phyloP scores from a whole-genome alignment of 1,140 invertebrate genomes.

The Tetragonula clypearis region DNA sequence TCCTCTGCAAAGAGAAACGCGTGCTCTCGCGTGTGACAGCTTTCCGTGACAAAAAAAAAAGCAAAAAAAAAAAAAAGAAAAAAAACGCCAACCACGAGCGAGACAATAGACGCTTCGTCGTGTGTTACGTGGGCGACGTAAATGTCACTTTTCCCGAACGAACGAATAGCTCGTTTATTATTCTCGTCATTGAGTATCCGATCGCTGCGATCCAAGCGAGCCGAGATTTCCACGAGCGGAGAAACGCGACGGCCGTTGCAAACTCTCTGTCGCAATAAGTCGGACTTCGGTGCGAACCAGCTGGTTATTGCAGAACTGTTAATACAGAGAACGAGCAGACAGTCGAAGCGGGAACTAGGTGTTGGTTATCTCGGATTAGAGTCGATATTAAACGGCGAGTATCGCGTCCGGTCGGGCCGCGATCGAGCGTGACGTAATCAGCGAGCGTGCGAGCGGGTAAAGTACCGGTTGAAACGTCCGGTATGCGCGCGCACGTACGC shows the following conservation, averaged over 20 bases:
- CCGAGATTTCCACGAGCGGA: not conserved
- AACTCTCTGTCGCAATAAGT: not conserved
- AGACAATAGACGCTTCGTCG: not conserved
- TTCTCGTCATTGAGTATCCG: not conserved
- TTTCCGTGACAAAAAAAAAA: too few relatives aligned
- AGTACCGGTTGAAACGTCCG: slow-evolving; percentile 17
- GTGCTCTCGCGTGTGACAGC: not conserved
- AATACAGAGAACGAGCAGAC: not conserved
- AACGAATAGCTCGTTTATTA: not conserved
- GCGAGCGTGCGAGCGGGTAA: slow-evolving; percentile 30
- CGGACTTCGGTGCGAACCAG: not conserved
- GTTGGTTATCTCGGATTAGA: slow-evolving; percentile 21
- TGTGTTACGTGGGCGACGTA: not conserved
- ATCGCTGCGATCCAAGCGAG: not conserved
- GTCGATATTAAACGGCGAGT: slow-evolving; percentile 38
- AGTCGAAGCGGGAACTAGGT: not conserved
- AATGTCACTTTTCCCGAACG: not conserved
- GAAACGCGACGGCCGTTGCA: not conserved
- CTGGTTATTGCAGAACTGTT: not conserved
- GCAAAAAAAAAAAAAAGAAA: not conserved
- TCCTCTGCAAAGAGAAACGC: not conserved
- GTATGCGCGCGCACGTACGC: not conserved
- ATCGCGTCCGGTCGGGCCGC: not conserved
- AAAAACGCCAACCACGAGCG: not conserved
- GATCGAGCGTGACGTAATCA: slow-evolving; percentile 19